Base-by-base conservation (phyloP, 2,888 invertebrate genomes). In the Noctua janthina region DNA sequence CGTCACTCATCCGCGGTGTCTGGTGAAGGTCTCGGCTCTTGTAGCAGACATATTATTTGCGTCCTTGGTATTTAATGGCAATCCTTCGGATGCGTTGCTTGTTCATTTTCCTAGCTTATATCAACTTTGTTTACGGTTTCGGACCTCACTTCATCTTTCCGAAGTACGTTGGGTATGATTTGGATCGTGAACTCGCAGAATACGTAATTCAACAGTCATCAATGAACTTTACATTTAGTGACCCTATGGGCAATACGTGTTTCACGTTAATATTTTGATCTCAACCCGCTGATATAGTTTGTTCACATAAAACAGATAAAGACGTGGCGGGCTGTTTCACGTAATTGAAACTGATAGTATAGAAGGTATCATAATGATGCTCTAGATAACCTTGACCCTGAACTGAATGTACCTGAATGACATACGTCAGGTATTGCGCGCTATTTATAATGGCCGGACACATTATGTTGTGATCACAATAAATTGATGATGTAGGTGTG, bases 341-440 rank as follows among this genome's bases (percentile, higher is more conserved):
- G 2, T 29, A 4, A 29, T 23, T 15, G n/a, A 15, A 29, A 23
- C 10, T 54, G 35, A 35, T 35, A 35, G 35, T 1, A 35, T 35
- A 35, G 35, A 35, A 35, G 35, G 35, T 35, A 1, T 35, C 3
- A 29, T 17, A 68, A n/a, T 64, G 49, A 62, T 82, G 71, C 49
- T 74, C 67, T 74, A 66, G 54, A 71, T 79, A 51, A 51, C 73
- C 29, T 62, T 74, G 69, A 46, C 56, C 69, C 17, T 73, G 56
- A 2, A 11, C 29, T 29, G 29, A 11, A 39, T 35, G n/a, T 71
- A 62, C 15, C 56, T 74, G 54, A 54, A 49, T 74, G 78, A 23
- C 54, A 49, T 74, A 43, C 43, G 64, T 78, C 82, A 74, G 56
- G 67, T 43, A 20, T 17, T 46, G 51, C 20, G 59, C 56, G 8